phyloP scores from a whole-genome alignment of 2,797 vertebrate genomes.

The Neosilurus hyrtlii region DNA sequence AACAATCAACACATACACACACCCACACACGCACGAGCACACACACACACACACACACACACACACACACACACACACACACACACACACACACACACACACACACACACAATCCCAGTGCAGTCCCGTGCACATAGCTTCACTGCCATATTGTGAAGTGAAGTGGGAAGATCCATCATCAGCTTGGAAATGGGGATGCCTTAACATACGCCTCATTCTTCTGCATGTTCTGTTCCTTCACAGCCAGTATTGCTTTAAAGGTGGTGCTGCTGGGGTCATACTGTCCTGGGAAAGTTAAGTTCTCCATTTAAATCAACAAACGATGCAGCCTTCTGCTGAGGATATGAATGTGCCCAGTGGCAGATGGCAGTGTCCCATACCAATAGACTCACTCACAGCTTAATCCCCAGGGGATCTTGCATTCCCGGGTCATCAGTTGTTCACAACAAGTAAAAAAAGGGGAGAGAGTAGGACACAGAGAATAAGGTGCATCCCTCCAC shows the following conservation, averaged over 20 bases:
- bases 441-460: constrained; percentile 55
- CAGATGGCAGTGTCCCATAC: constrained; percentile 63
- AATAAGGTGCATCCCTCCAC: constrained; percentile 42
- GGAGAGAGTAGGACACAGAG: constrained; percentile 40
- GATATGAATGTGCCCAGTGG: constrained; percentile 61
- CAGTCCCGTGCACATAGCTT: constrained; percentile 31
- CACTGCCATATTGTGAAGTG: constrained; percentile 51
- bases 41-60: not conserved
- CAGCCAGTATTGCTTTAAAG: constrained; percentile 59
- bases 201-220: constrained; percentile 56
- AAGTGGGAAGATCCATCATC: constrained; percentile 56
- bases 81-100: not conserved
- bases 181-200: constrained; percentile 54
- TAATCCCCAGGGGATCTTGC: constrained; percentile 58
- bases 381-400: constrained; percentile 55
- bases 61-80: constrained; percentile 10
- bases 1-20: constrained; percentile 8
- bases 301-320: constrained; percentile 64
- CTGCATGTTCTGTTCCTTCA: constrained; percentile 42
- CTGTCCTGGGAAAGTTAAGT: constrained; percentile 65
- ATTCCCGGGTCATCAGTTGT: constrained; percentile 62
- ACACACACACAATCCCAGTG: constrained; percentile 37
- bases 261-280: constrained; percentile 55
- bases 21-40: not conserved
- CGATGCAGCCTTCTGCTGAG: constrained; percentile 60